Conservation (phyloP, 1,140 invertebrate species). For the Leptopilina boulardi region DNA sequence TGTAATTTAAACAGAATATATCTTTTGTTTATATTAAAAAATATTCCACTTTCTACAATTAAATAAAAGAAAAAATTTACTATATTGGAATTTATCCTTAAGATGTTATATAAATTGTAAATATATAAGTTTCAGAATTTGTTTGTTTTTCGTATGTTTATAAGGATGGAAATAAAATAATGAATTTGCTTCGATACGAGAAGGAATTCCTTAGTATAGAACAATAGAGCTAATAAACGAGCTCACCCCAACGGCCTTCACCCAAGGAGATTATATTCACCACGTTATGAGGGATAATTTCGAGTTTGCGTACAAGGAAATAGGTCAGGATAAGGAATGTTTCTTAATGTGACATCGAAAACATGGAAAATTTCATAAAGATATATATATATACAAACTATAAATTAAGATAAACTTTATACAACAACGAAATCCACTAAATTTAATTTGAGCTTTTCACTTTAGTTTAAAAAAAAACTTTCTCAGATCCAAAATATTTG, state of each 20-base stretch:
- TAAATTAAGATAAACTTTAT: too few species aligned
- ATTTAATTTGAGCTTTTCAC: too few species aligned
- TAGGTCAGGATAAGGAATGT: neutral
- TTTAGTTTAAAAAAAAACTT: too few species aligned
- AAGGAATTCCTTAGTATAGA: constrained; percentile 5
- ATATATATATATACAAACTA: too few species aligned
- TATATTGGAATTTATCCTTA: too few species aligned
- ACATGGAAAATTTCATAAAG: neutral
- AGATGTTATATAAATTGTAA: neutral
- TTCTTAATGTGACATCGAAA: neutral
- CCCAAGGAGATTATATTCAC: constrained; percentile 23
- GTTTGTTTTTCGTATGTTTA: neutral
- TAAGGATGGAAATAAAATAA: neutral
- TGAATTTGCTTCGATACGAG: constrained; percentile 11
- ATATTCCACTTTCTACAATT: too few species aligned
- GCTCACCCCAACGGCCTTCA: constrained; percentile 6
- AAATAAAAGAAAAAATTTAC: too few species aligned
- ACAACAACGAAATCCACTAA: too few species aligned
- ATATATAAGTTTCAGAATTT: neutral
- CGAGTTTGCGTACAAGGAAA: constrained; percentile 2
- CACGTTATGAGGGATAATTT: constrained; percentile 2
- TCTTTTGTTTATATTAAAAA: too few species aligned
- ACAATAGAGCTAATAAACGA: neutral
- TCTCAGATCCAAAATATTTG: too few species aligned
- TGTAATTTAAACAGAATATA: too few species aligned